Evolutionary conservation across 1,140 invertebrate species (phyloP), one percentile per base, ranked within the genome.

Genomic region (Sarcophaga bullata): DNA sequence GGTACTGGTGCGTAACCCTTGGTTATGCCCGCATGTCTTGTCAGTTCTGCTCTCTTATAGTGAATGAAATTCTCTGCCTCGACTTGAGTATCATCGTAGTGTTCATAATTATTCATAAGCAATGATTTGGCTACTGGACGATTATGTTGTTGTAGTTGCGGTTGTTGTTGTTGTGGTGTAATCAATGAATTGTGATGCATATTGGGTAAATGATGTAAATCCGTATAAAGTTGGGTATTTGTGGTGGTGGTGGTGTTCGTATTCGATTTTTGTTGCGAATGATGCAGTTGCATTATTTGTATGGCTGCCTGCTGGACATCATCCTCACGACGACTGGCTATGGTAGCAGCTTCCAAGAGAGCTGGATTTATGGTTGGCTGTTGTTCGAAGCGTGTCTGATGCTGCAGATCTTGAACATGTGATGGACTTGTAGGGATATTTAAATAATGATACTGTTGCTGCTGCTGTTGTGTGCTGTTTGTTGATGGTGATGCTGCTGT

Each of bases 271-370:
- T 83, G 85, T 58, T 82, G 83, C 78, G 73, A 54, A 8, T 85
- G 85, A 25, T 85, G 85, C 13, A 88, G 81, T 73, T 86, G 85
- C 84, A 87, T 88, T 84, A 89, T 87, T 84, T 86, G 85, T 84
- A 83, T 83, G 8, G 86, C 87, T 6, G 84, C 83, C 10, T 87
- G 85, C 9, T 86, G 84, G 50, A 85, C 85, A 68, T 85, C 82
- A 13, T 81, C 81, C 4, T 85, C 84, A 46, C 84, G 25, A 19
- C 85, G 83, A 8, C 87, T 86, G 3, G 88, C 87, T 72, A 90
- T 90, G 0, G 90, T 91, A 5, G 90, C 91, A 0, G 91, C 91
- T 9, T 92, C 91, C 0, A 92, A 85, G 15, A 92, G 85, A 0
- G 91, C 91, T 3, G 92, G 91, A 85, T 91, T 92, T 15, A 91